phyloP scores from a whole-genome alignment of 2,797 vertebrate species.

The Danio choprae region DNA sequence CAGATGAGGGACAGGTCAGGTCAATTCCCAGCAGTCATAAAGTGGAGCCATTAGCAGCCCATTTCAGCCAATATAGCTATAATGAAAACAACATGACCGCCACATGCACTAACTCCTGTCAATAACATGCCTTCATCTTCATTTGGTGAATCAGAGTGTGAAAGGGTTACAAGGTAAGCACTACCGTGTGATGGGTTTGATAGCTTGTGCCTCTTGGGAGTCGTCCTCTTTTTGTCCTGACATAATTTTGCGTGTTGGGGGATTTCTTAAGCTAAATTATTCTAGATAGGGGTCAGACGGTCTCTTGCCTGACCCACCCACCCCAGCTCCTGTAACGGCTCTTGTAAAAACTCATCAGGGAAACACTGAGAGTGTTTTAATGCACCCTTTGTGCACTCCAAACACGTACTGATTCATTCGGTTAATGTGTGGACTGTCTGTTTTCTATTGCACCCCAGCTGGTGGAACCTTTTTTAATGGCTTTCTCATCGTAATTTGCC shows the following conservation, averaged over 20 bases:
- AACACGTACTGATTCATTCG: background rate
- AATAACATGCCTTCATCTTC: conserved; percentile 18
- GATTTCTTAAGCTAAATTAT: conserved; percentile 18
- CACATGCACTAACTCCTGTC: conserved; percentile 6
- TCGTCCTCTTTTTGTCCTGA: conserved; percentile 11
- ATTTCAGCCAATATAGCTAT: conserved; percentile 70
- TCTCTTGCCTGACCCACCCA: conserved; percentile 41
- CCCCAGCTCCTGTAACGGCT: conserved; percentile 43
- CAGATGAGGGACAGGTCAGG: conserved; percentile 50
- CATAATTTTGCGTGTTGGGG: background rate
- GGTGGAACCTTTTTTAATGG: conserved; percentile 7
- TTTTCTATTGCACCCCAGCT: conserved; percentile 21
- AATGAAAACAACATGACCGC: conserved; percentile 73
- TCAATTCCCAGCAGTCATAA: conserved; percentile 66
- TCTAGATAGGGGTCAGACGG: conserved; percentile 34
- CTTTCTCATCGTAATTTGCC: background rate
- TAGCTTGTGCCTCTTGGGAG: conserved; percentile 13
- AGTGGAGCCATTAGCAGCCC: conserved; percentile 74
- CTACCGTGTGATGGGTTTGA: conserved; percentile 12
- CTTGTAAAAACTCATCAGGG: conserved; percentile 47
- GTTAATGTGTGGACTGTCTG: background rate
- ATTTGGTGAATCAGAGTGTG: conserved; percentile 42
- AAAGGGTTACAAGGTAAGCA: conserved; percentile 23
- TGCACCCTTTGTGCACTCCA: conserved; percentile 2
- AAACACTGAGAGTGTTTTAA: conserved; percentile 20